Conservation (phyloP, 1,140 invertebrate species). For the Oryzaephilus surinamensis region DNA sequence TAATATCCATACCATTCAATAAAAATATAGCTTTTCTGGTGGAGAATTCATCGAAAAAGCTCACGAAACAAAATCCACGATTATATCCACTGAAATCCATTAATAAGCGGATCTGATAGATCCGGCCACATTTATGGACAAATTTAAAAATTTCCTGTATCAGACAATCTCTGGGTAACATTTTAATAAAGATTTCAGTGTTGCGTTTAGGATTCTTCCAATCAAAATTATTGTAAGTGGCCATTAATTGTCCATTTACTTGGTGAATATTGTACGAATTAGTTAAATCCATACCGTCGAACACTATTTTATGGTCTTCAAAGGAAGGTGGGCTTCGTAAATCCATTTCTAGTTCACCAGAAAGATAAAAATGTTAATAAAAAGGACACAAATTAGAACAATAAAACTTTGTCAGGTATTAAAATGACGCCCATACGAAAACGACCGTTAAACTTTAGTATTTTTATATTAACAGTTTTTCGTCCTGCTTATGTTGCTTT, state of each 20-base stretch:
- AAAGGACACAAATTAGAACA: no score
- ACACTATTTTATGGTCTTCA: neutral
- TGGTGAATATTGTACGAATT: neutral
- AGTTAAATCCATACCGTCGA: neutral
- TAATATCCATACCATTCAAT: conserved; percentile 8
- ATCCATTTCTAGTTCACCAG: no score
- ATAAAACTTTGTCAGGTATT: no score
- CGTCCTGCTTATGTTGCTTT: no score
- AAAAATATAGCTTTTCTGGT: conserved; percentile 7
- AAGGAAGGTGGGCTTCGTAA: neutral
- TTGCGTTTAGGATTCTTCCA: conserved; percentile 20
- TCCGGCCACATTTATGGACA: conserved; percentile 46
- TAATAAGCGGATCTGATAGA: conserved; percentile 56
- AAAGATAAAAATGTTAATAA: no score
- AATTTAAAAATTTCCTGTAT: conserved; percentile 72
- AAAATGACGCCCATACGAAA: no score
- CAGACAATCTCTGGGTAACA: conserved; percentile 64
- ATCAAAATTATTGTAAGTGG: neutral
- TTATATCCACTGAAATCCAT: conserved; percentile 72
- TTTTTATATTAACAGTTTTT: no score
- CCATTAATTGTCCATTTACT: conserved; percentile 1
- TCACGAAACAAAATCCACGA: conserved; percentile 41
- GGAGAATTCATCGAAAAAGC: neutral
- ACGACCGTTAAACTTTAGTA: no score
- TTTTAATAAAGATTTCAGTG: conserved; percentile 73